Conservation (phyloP, 1,140 invertebrate species). For the Triops longicaudatus region DNA sequence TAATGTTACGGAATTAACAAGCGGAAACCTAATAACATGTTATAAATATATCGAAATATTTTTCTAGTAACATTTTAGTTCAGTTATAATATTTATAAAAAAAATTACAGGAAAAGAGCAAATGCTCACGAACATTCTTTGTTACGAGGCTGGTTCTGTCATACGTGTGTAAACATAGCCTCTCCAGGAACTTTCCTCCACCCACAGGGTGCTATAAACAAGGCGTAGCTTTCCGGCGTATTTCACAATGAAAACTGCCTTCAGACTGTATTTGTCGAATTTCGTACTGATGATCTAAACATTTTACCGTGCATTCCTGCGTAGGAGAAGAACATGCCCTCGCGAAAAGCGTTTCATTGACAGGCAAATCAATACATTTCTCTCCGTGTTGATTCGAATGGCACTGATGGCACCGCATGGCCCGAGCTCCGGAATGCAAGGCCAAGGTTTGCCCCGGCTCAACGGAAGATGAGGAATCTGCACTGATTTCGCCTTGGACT, state of each 20-base stretch:
- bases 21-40: too few relatives aligned
- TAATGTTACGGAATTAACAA: too few relatives aligned
- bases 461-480: not conserved
- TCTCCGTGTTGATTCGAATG: conserved; percentile 62
- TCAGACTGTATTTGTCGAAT: too few relatives aligned
- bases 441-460: not conserved
- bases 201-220: too few relatives aligned
- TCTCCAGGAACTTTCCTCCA: conserved; percentile 60
- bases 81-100: not conserved
- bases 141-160: not conserved
- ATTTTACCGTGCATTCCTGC: conserved; percentile 20
- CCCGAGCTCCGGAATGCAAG: conserved; percentile 41
- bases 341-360: conserved; percentile 49
- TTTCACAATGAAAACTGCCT: too few relatives aligned
- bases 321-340: conserved; percentile 32
- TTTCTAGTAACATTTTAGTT: not conserved
- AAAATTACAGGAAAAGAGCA: conserved; percentile 9
- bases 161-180: conserved; percentile 29
- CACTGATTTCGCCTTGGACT: not conserved
- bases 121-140: not conserved
- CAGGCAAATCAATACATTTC: conserved; percentile 53
- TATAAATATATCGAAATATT: not conserved
- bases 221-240: too few relatives aligned
- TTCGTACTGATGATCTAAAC: too few relatives aligned
- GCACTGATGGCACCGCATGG: conserved; percentile 70